A percentile compares a stretch with the other conserved stretches of the same genome.
These are phyloP conservation scores for Habrosyne pyritoides DNA, from an alignment of 2,888 invertebrate genomes.

Conservation along the genomic window DNA sequence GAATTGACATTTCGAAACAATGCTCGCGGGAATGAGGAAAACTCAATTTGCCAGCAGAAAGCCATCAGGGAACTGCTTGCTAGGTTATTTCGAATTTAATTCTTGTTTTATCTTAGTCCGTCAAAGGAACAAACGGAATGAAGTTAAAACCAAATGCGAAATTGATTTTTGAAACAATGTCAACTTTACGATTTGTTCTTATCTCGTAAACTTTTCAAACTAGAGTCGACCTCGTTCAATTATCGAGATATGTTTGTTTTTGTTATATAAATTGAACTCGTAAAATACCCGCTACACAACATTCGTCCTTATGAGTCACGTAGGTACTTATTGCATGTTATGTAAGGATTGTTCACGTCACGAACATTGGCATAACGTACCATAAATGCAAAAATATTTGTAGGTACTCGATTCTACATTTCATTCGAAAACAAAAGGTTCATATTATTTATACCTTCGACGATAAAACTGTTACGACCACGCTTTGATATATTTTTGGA, in stretches of 20 bases:
- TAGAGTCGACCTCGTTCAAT: neutral
- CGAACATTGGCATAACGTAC: slow-evolving; percentile 9
- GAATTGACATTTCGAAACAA: neutral
- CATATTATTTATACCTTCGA: neutral
- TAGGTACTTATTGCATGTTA: slow-evolving; percentile 29
- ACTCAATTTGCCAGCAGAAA: neutral
- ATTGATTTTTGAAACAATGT: neutral
- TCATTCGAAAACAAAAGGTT: neutral
- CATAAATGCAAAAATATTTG: neutral
- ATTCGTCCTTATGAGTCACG: slow-evolving; percentile 32
- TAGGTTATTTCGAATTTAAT: neutral
- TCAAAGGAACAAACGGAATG: neutral
- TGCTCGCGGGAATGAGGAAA: neutral
- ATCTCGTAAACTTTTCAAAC: neutral
- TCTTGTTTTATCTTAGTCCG: neutral
- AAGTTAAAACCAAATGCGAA: neutral
- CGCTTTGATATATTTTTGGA: slow-evolving; percentile 20
- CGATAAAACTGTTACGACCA: slow-evolving; percentile 24
- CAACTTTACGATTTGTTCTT: neutral
- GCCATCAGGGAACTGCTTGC: neutral
- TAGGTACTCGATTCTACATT: neutral
- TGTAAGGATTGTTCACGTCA: slow-evolving; percentile 34
- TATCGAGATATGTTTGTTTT: neutral
- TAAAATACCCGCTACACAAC: slow-evolving; percentile 10
- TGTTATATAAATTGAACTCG: neutral